Conservation (phyloP, 2,113 vertebrate genomes). For the Neolamprologus longior region DNA sequence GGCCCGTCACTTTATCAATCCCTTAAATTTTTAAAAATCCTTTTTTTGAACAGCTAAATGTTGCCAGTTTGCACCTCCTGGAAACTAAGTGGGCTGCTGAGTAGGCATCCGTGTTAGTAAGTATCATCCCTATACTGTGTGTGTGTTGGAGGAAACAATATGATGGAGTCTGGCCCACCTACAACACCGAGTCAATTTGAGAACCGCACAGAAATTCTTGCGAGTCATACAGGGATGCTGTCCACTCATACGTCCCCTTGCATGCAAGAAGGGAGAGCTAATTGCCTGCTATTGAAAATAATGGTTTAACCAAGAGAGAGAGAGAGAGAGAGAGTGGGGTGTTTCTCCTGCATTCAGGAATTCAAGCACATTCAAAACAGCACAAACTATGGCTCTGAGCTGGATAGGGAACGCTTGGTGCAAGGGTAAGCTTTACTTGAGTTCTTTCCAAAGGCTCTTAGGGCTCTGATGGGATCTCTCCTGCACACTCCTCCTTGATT, state of each 20-base stretch:
- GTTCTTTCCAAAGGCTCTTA: conserved; percentile 22
- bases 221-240: not conserved
- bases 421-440: conserved; percentile 19
- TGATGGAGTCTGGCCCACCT: not conserved
- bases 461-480: conserved; percentile 23
- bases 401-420: not conserved
- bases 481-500: conserved; percentile 28
- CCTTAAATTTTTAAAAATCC: not conserved
- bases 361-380: conserved; percentile 22
- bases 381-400: not conserved
- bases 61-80: not conserved
- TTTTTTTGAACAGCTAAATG: not conserved
- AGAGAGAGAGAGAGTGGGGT: not conserved
- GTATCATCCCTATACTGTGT: conserved; percentile 28
- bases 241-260: conserved; percentile 26
- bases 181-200: conserved; percentile 4
- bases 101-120: conserved; percentile 1
- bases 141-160: conserved; percentile 10
- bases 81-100: not conserved
- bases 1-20: not conserved
- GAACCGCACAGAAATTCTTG: conserved; percentile 23
- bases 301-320: not conserved
- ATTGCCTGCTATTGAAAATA: conserved; percentile 21
- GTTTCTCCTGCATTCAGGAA: conserved; percentile 5
- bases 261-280: conserved; percentile 27